These are phyloP conservation scores for Numenius arquata DNA, from an alignment of 2,113 vertebrate species.

Conservation along the genomic window DNA sequence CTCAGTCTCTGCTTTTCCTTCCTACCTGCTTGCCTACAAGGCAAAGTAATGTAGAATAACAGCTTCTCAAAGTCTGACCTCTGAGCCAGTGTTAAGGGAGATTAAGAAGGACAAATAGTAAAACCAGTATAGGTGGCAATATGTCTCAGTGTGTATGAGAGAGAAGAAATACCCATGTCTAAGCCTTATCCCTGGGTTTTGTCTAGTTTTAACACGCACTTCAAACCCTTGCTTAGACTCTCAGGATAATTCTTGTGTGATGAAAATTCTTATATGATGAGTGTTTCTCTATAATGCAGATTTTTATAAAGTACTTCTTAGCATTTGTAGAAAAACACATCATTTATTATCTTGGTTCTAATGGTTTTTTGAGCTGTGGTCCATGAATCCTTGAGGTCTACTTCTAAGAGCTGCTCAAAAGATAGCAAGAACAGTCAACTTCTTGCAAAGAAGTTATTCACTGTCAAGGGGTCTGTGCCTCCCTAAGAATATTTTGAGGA, in stretches of 20 bases:
- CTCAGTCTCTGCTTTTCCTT: not conserved
- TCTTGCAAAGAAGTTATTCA: not conserved
- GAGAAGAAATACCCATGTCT: not conserved
- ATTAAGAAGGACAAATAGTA: not conserved
- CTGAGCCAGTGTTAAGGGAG: not conserved
- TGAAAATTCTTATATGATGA: not conserved
- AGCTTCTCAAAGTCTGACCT: not conserved
- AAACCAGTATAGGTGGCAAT: not conserved
- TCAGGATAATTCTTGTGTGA: not conserved
- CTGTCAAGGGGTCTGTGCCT: accelerated
- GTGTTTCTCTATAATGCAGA: not conserved
- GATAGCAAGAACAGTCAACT: not conserved
- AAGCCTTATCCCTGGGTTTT: not conserved
- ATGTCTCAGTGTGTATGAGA: not conserved
- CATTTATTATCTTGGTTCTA: not conserved
- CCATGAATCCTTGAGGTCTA: not conserved
- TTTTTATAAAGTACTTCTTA: not conserved
- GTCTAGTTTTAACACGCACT: not conserved
- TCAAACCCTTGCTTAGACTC: not conserved
- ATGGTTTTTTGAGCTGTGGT: not conserved
- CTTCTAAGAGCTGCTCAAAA: not conserved
- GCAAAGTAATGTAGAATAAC: not conserved
- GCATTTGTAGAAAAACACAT: not conserved
- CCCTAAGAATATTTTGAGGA: not conserved
- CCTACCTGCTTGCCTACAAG: not conserved